Conservation (phyloP, 2,888 invertebrate species). For the Ceramica pisi region DNA sequence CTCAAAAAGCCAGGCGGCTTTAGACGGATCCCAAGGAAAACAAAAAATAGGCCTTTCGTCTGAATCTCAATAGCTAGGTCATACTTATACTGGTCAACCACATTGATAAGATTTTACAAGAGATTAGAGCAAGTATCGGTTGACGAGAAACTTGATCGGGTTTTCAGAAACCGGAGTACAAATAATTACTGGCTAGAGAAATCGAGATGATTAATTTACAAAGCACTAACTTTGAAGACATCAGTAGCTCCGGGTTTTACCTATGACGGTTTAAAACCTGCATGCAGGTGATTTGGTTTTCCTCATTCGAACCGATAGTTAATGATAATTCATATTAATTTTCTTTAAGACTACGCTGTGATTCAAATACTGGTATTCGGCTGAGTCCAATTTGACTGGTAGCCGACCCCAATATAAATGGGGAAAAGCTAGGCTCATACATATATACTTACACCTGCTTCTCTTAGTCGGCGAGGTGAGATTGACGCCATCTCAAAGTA, state of each 20-base stretch:
- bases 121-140: no score
- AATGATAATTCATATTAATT: neutral
- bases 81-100: neutral
- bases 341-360: neutral
- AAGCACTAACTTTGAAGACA: neutral
- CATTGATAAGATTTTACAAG: neutral
- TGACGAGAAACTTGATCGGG: neutral
- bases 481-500: neutral
- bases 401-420: no score
- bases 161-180: neutral
- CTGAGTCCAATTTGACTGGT: no score
- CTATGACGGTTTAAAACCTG: slow-evolving; percentile 8
- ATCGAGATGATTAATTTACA: neutral
- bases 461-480: neutral
- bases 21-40: no score
- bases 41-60: neutral
- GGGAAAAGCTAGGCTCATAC: no score
- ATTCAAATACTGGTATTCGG: no score
- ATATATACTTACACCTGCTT: no score
- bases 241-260: slow-evolving; percentile 35
- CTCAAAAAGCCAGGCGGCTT: no score
- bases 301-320: slow-evolving; percentile 20
- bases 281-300: slow-evolving; percentile 18
- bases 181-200: neutral
- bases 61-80: neutral